A percentile compares a stretch with the other conserved stretches of the same genome.
phyloP scores from a whole-genome alignment of 2,888 invertebrate genomes.

The Marasmarcha lunaedactyla region DNA sequence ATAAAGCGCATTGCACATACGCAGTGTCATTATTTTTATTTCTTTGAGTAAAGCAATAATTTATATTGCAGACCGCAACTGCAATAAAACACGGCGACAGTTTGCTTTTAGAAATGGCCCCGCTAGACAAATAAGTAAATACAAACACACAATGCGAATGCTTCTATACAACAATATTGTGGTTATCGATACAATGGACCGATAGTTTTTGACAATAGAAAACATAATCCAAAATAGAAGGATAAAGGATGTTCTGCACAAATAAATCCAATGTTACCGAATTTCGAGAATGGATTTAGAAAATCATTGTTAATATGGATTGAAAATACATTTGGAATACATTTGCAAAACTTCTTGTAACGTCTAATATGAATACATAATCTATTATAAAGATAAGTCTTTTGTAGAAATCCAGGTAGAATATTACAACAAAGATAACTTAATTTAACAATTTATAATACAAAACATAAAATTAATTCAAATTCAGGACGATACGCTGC shows the following conservation, averaged over 20 bases:
- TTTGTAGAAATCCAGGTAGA: too few species aligned
- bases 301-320: slow-evolving; percentile 3
- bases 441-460: too few species aligned
- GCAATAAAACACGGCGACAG: slow-evolving; percentile 15
- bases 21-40: neutral
- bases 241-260: neutral
- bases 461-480: too few species aligned
- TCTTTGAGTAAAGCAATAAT: neutral
- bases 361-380: too few species aligned
- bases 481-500: too few species aligned
- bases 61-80: slow-evolving; percentile 1
- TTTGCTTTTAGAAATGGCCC: slow-evolving; percentile 29
- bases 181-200: slow-evolving; percentile 17
- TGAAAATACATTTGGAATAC: too few species aligned
- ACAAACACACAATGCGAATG: slow-evolving; percentile 21
- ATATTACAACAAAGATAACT: too few species aligned
- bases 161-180: slow-evolving; percentile 19
- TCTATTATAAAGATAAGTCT: too few species aligned
- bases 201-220: slow-evolving; percentile 11
- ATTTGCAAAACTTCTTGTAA: too few species aligned
- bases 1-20: too few species aligned
- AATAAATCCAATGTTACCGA: too few species aligned
- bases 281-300: slow-evolving; percentile 3
- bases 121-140: slow-evolving; percentile 31
- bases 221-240: neutral